phyloP scores from a whole-genome alignment of 2,113 vertebrate species.

The Rostratula benghalensis region DNA sequence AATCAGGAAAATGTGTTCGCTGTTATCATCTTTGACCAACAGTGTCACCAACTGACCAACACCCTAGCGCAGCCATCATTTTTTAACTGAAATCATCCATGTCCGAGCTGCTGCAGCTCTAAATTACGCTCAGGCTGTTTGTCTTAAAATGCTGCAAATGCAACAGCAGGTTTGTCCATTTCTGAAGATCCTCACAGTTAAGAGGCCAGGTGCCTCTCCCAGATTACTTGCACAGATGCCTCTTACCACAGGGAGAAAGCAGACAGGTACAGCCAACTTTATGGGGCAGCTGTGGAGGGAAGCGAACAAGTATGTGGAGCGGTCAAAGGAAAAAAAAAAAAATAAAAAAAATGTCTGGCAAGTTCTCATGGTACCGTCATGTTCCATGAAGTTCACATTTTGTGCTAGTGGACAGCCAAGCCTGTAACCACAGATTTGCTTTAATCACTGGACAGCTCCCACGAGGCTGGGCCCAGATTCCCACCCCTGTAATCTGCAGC shows the following conservation, averaged over 20 bases:
- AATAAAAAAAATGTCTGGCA: conserved; percentile 12
- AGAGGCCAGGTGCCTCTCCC: conserved; percentile 27
- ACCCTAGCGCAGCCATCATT: not conserved
- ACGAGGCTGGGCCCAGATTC: conserved; percentile 62
- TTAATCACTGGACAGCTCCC: conserved; percentile 75
- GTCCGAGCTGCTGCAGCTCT: not conserved
- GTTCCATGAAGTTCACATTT: conserved; percentile 59
- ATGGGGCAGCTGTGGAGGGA: conserved; percentile 24
- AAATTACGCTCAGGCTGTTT: not conserved
- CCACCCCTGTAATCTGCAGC: conserved; percentile 67
- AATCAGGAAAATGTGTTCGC: not conserved
- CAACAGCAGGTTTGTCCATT: not conserved
- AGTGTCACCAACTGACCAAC: conserved; percentile 19
- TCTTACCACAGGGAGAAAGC: conserved; percentile 24
- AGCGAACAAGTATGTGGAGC: not conserved
- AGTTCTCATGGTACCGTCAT: conserved; percentile 43
- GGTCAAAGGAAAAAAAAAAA: conserved; percentile 39
- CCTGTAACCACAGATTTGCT: conserved; percentile 64
- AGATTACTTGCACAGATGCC: not conserved
- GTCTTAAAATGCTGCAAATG: not conserved
- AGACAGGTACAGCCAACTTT: conserved; percentile 47
- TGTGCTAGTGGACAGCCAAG: conserved; percentile 69
- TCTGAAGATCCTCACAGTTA: not conserved
- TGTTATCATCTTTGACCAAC: not conserved
- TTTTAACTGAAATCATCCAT: conserved; percentile 12